A percentile compares a stretch with the other conserved stretches of the same genome.
phyloP scores from a whole-genome alignment of 2,888 invertebrate species.

The Agrochola litura region DNA sequence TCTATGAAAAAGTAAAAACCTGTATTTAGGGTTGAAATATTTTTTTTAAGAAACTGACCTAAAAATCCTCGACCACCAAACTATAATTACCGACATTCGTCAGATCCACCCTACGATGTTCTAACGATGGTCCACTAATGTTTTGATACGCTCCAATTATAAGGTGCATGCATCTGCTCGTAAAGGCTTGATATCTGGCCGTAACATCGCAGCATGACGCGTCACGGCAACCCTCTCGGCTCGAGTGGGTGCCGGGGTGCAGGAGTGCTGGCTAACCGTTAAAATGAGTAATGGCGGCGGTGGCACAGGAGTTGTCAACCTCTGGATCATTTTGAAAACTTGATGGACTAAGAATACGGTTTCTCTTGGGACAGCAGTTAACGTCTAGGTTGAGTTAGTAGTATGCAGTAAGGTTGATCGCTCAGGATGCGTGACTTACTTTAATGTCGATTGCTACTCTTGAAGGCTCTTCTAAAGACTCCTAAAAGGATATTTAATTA shows the following conservation, averaged over 20 bases:
- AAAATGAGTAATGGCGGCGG: slow-evolving; percentile 86
- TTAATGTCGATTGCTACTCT: not conserved
- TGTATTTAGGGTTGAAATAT: no score
- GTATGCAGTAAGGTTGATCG: not conserved
- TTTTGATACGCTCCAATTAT: slow-evolving; percentile 90
- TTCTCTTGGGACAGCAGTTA: not conserved
- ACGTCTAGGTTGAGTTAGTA: not conserved
- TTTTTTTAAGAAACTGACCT: not conserved
- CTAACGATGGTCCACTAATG: slow-evolving; percentile 77
- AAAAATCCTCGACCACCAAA: slow-evolving; percentile 52
- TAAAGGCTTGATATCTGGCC: slow-evolving; percentile 83
- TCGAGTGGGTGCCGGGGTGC: slow-evolving; percentile 40
- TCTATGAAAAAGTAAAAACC: not conserved
- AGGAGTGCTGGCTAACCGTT: slow-evolving; percentile 85
- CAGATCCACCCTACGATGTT: slow-evolving; percentile 53
- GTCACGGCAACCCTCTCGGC: slow-evolving; percentile 86
- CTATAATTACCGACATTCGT: slow-evolving; percentile 60
- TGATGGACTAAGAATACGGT: not conserved
- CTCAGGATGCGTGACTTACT: not conserved
- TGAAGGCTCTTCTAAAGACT: not conserved
- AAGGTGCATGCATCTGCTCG: slow-evolving; percentile 84
- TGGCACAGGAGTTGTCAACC: slow-evolving; percentile 75
- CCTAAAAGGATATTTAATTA: not conserved
- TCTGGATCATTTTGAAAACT: slow-evolving; percentile 37
- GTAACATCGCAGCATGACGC: slow-evolving; percentile 82